A percentile compares a stretch with the other conserved stretches of the same genome.
phyloP scores from a whole-genome alignment of 2,797 vertebrate species.

The Vipera ursinii region DNA sequence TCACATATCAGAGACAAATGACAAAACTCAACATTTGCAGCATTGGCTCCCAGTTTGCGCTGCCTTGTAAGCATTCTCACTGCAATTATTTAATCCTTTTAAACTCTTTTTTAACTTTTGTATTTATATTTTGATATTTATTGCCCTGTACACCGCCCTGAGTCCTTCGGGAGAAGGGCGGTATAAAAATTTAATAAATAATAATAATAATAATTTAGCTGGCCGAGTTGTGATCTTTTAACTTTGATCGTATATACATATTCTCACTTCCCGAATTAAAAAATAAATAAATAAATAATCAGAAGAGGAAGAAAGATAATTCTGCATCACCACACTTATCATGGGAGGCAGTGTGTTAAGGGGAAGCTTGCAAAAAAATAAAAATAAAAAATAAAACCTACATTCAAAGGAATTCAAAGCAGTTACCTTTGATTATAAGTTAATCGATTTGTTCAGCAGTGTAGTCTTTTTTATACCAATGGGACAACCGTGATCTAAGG shows the following conservation, averaged over 20 bases:
- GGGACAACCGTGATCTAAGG: neutral
- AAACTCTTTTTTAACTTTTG: no score
- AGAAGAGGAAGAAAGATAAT: neutral
- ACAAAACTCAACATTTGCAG: neutral
- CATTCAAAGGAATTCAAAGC: neutral
- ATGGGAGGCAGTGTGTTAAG: no score
- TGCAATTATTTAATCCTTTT: neutral
- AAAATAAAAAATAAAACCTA: neutral
- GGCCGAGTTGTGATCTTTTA: neutral
- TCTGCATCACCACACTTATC: neutral
- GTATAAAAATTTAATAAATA: no score
- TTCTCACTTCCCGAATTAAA: neutral
- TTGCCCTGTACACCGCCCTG: no score
- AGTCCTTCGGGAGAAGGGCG: no score
- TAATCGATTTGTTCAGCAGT: neutral
- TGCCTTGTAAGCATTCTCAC: no score
- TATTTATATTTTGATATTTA: no score
- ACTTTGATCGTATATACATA: neutral
- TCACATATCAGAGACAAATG: neutral
- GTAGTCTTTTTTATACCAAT: neutral
- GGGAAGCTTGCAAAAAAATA: neutral
- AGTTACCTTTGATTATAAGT: neutral
- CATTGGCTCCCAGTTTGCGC: neutral
- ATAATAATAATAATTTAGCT: no score
- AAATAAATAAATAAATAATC: neutral